Evolutionary conservation across 2,113 vertebrate species (phyloP).

Genomic region (Holacanthus passer): DNA sequence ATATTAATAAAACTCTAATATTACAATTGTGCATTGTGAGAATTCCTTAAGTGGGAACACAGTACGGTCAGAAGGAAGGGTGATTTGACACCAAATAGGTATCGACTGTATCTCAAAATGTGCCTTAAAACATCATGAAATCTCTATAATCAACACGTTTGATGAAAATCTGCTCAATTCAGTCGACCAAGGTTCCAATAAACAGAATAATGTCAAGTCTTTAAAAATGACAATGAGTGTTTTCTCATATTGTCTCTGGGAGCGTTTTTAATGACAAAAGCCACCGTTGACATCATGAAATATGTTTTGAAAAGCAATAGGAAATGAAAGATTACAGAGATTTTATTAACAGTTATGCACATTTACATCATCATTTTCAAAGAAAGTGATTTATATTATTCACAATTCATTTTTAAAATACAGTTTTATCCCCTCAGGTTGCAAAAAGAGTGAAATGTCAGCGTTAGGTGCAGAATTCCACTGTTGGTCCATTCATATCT

Average conservation of each 20-base stretch:
- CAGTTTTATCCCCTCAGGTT: conserved; percentile 40
- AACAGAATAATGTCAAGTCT: not conserved
- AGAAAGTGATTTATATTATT: conserved; percentile 70
- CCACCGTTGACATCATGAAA: not conserved
- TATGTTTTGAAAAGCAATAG: conserved; percentile 21
- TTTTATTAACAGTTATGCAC: conserved; percentile 83
- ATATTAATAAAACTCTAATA: no score
- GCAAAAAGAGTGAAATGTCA: conserved; percentile 63
- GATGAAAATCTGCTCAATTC: not conserved
- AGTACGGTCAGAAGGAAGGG: no score
- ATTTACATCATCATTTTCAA: conserved; percentile 70
- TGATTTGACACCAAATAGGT: no score
- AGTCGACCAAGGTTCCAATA: no score
- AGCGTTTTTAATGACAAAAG: not conserved
- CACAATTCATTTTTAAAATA: conserved; percentile 76
- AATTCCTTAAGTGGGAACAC: no score
- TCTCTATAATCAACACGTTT: not conserved
- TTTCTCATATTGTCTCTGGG: not conserved
- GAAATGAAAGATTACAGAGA: conserved; percentile 51
- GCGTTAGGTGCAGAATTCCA: conserved; percentile 56
- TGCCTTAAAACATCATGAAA: not conserved
- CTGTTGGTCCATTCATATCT: conserved; percentile 79
- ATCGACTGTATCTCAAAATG: not conserved
- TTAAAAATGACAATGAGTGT: not conserved
- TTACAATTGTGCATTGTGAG: no score